Base-by-base conservation (phyloP, 92 coral and sea anemone genomes). In the Phenganax subtilis region DNA sequence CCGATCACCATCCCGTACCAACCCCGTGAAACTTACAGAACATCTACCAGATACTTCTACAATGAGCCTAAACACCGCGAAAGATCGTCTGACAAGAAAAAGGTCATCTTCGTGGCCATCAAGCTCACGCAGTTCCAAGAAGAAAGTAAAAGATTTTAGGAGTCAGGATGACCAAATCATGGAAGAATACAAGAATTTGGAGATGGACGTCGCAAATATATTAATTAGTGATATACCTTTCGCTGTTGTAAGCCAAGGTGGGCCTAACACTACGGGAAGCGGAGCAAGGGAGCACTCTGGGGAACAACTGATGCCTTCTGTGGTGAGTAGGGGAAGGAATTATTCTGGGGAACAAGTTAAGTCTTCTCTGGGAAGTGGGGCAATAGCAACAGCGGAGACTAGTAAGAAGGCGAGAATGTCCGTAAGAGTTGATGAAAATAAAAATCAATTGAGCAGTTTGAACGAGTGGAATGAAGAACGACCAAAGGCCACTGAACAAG, bases 131-230 rank as follows among this genome's bases (percentile, higher is more conserved):
- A 0, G 20, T 16, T 30, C 65, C 72, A 63, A 78, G 68, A 78
- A 37, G 55, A 78, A 78, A 63, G 30, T 29, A 30, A 66, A 66
- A 12, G 58, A 59, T 31, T 54, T 20, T 12, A 29, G 17, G 37
- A 8, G 25, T 47, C 51, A 37, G 17, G 72, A 78, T 78, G 82
- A 61, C 72, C 65, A 61, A 16, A 15, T 52, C 12, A 53, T 31
- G 17, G 55, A 78, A 47, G 55, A 54, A 12, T 78, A 61, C 29
- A 27, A 78, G 68, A 78, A 78, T 55, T n/a, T 78, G 54, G 98
- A 94, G 66, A 88, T 94, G 84, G 98, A 94, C 77, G 97, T 94
- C 8, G 98, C 98, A 17, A 90, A 89, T 76, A 94, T 94, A 72
- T 87, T 94, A 25, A 81, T 91, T 10, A 85, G 90, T 84, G 90